These are phyloP conservation scores for Petromus typicus DNA, from an alignment of 2,113 vertebrate genomes.

Conservation along the genomic window DNA sequence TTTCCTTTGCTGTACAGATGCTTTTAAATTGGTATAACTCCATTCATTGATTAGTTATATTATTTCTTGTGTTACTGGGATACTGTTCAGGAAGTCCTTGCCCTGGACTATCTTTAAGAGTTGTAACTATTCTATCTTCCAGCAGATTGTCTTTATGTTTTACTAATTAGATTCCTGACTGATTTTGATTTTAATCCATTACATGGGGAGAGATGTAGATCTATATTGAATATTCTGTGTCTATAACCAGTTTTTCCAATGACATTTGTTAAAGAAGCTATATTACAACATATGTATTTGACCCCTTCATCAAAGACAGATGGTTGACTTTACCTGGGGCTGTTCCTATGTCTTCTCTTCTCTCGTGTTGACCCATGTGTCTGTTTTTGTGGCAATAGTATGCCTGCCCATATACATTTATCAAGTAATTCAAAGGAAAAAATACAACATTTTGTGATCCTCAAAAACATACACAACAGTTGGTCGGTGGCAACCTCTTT, in stretches of 20 bases:
- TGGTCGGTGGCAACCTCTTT: not conserved
- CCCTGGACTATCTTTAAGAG: not conserved
- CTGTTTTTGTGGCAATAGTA: not conserved
- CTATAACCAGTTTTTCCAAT: not conserved
- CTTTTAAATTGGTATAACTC: too few species aligned
- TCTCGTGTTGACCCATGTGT: not conserved
- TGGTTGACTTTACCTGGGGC: not conserved
- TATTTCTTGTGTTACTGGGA: not conserved
- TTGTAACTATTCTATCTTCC: not conserved
- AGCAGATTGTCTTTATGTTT: not conserved
- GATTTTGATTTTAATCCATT: not conserved
- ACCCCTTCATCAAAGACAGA: not conserved
- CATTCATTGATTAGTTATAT: not conserved
- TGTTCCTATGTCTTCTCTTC: not conserved
- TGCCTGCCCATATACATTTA: not conserved
- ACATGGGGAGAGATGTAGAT: not conserved
- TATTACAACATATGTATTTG: not conserved
- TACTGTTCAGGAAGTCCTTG: not conserved
- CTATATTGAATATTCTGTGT: not conserved
- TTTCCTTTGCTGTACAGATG: not conserved
- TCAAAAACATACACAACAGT: not conserved
- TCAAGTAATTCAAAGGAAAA: slow-evolving; percentile 1
- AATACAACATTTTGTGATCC: not conserved
- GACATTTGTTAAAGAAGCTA: not conserved
- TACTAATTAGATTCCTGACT: not conserved